Conservation (phyloP, 2,888 invertebrate species). For the Azorinus chamasolen region DNA sequence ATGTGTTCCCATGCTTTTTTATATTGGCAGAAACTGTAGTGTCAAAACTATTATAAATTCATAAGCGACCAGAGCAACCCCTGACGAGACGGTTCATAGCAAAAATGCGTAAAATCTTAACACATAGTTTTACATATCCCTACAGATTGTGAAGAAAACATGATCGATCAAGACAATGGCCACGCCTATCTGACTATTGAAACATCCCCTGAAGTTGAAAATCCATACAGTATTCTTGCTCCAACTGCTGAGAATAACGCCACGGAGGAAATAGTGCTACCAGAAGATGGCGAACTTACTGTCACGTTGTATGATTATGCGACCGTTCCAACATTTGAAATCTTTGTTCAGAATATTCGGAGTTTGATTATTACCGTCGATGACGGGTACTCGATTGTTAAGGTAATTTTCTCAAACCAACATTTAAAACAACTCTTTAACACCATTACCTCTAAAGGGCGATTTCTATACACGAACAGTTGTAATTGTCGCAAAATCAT, state of each 20-base stretch:
- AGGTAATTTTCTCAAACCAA: too few relatives aligned
- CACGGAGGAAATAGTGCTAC: constrained; percentile 1
- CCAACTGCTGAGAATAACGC: constrained; percentile 13
- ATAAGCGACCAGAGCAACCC: too few relatives aligned
- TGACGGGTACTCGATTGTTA: constrained; percentile 3
- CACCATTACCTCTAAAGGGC: too few relatives aligned
- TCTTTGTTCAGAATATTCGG: constrained; percentile 23
- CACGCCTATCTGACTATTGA: constrained; percentile 1
- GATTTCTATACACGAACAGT: too few relatives aligned
- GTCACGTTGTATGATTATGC: constrained; percentile 9
- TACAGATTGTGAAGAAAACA: constrained; percentile 16
- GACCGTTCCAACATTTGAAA: constrained; percentile 7
- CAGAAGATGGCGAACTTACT: constrained; percentile 12
- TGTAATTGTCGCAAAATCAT: too few relatives aligned
- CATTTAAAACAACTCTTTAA: too few relatives aligned
- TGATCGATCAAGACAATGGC: constrained; percentile 29
- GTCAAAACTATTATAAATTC: too few relatives aligned
- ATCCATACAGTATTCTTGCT: constrained; percentile 9
- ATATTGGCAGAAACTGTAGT: too few relatives aligned
- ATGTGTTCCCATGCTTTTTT: too few relatives aligned
- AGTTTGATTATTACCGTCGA: constrained; percentile 20
- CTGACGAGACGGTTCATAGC: too few relatives aligned
- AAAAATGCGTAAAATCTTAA: not conserved
- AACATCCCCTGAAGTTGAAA: constrained; percentile 7
- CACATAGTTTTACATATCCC: not conserved